Evolutionary conservation across 2,113 vertebrate species (phyloP).

Genomic region (Neotoma lepida): DNA sequence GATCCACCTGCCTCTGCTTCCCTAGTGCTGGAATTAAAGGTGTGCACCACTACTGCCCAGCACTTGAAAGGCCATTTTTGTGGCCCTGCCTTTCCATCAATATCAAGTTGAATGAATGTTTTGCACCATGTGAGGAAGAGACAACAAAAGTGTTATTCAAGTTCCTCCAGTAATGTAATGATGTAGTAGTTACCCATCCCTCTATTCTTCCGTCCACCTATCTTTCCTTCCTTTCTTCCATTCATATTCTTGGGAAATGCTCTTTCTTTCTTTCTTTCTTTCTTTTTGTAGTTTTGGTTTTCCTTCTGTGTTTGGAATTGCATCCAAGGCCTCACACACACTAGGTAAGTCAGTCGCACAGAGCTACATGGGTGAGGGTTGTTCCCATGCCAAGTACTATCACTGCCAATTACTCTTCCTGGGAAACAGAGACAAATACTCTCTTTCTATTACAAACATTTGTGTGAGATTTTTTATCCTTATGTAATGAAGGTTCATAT

Average conservation of each 20-base stretch:
- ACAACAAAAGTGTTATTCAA: neutral
- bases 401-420: neutral
- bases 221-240: too few relatives aligned
- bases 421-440: neutral
- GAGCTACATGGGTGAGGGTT: neutral
- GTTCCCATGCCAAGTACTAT: neutral
- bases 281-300: neutral
- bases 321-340: neutral
- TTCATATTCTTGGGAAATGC: neutral
- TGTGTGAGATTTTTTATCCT: constrained; percentile 13
- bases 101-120: constrained; percentile 30
- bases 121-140: neutral
- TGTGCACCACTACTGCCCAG: neutral
- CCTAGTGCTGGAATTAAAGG: neutral
- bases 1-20: neutral
- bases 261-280: too few relatives aligned
- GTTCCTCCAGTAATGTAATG: neutral
- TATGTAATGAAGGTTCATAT: neutral
- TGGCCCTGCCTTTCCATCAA: neutral
- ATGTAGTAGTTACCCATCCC: neutral
- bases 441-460: neutral
- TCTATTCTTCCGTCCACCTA: neutral
- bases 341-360: neutral
- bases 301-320: neutral
- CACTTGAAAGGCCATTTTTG: neutral